Base-by-base conservation (phyloP, 2,797 vertebrate species). In the Gastrophryne carolinensis region DNA sequence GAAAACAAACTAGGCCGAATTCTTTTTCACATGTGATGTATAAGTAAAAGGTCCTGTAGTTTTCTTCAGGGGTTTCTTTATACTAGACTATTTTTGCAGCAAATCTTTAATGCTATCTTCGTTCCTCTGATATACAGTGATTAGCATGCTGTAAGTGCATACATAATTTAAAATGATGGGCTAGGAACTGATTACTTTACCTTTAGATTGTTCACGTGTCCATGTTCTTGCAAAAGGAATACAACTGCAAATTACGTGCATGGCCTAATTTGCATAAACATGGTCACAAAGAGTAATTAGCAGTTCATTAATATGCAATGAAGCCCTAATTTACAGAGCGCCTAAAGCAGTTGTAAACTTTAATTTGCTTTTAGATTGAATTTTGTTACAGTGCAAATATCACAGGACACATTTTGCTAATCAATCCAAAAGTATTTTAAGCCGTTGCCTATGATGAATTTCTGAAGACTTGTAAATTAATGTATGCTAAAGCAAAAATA, bases 231-330 rank as follows among this genome's bases (percentile, higher is more conserved):
- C 60, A 83, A 81, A 78, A n/a, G 72, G 82, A 81, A 81, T 75
- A 50, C 78, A 79, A 85, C 87, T 85, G 86, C 83, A 86, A 83
- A 89, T 89, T 87, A 80, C 87, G 81, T 82, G 80, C 84, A 75
- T 77, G 54, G 11, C 50, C 19, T 69, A 80, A 84, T 91, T 91
- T 89, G 79, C 84, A 86, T 89, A 89, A 84, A 85, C 87, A 86
- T 87, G 86, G 79, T 85, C 80, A 83, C 80, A 88, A 88, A 84
- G 80, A 88, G 61, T 90, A 89, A 87, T 85, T 78, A 78, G 75
- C 67, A 72, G 35, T 70, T 87, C 50, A 89, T 91, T 90, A 91
- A 91, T 89, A 89, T 86, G 88, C 83, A 86, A 83, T 86, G 81
- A 86, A 86, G 75, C 81, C 62, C 79, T 86, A 86, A 89, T 88